Evolutionary conservation across 2,888 invertebrate species (phyloP), one percentile per base, ranked within the genome.

Genomic region (Drosophila vallismaia): DNA sequence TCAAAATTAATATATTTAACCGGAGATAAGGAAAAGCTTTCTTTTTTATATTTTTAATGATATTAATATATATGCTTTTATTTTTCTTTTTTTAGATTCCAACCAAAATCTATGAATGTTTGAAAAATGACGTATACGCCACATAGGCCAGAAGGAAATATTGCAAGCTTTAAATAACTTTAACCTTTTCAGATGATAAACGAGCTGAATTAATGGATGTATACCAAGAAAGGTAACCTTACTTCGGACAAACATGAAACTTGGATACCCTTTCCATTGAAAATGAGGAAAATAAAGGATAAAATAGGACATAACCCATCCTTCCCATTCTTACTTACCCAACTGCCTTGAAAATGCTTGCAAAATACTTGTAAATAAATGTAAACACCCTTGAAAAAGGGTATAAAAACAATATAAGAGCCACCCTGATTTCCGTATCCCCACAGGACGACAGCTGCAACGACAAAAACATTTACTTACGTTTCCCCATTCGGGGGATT

Each of bases 391-490:
- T 19, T 19, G 19, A 19, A 19, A 19, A 19, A 19, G 19, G 19
- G 19, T 19, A 19, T 19, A 1, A 19, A 2, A 42, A 42, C 7
- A 42, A 42, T 9, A 14, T 14, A 19, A 5, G 44, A 44, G 8
- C 26, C 60, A 63, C n/a, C 48, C 40, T 26, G 40, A 26, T 29
- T 3, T 40, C 51, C 60, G 28, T 52, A 53, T 51, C 52, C 51
- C 50, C 42, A 57, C 51, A 49, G 57, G 48, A 52, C 58, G 64
- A 57, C 57, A 68, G 42, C 38, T 49, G 42, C 38, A 46, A 44
- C 67, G 76, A 86, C 87, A 88, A 74, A 73, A 71, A 53, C 76
- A 75, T 76, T 86, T 77, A 72, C 76, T 88, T 71, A 71, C 45
- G 75, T 71, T 26, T 26, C 52, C 58, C 36, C 42, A 14, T 67